Conservation (phyloP, 1,140 invertebrate genomes). For the Drosophila pseudoobscura region DNA sequence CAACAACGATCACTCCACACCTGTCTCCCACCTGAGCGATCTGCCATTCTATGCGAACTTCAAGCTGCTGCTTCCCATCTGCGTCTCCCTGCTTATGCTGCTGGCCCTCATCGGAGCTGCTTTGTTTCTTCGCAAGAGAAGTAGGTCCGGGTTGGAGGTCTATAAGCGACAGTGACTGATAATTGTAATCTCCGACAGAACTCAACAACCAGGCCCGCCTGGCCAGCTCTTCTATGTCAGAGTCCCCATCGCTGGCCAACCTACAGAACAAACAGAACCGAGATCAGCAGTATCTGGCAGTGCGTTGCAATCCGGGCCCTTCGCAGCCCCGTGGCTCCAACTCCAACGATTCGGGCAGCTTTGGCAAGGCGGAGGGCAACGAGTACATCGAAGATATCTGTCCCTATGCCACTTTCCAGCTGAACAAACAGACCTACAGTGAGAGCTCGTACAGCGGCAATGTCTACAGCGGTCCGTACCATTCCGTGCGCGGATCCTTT, state of each 20-base stretch:
- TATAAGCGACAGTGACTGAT: background rate
- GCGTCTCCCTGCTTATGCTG: conserved; percentile 87
- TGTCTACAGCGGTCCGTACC: conserved; percentile 92
- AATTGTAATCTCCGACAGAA: conserved; percentile 38
- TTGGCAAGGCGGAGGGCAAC: conserved; percentile 84
- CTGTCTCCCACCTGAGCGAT: conserved; percentile 86
- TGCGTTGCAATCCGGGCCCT: conserved; percentile 83
- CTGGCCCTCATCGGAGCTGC: conserved; percentile 86
- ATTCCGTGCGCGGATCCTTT: conserved; percentile 93
- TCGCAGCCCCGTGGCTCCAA: conserved; percentile 84
- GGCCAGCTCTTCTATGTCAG: conserved; percentile 83
- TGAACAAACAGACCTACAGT: conserved; percentile 92
- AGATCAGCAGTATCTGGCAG: conserved; percentile 89
- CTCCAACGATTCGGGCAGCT: conserved; percentile 84
- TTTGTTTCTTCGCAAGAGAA: conserved; percentile 86
- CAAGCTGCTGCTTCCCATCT: conserved; percentile 88
- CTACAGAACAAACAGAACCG: conserved; percentile 90
- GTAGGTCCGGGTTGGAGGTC: conserved; percentile 83
- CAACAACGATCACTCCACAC: conserved; percentile 85
- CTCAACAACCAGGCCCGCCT: conserved; percentile 71
- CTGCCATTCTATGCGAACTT: conserved; percentile 89
- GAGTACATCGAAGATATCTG: conserved; percentile 96
- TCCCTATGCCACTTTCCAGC: conserved; percentile 94
- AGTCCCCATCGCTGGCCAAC: conserved; percentile 89
- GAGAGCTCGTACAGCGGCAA: conserved; percentile 95